A percentile compares a stretch with the other conserved stretches of the same genome.
Conservation (phyloP, 2,797 vertebrate genomes). For the Aulostomus chinensis region DNA sequence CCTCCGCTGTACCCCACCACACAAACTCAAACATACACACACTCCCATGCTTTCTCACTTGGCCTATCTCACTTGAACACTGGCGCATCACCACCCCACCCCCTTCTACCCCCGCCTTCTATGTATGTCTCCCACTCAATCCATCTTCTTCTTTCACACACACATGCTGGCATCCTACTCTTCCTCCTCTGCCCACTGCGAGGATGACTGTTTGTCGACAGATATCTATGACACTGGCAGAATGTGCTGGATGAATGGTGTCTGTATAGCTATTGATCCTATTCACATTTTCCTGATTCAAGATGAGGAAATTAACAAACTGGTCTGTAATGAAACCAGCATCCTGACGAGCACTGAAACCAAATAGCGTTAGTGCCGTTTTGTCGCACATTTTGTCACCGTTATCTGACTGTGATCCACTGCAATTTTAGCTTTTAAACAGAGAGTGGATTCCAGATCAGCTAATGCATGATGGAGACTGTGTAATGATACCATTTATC, state of each 20-base stretch:
- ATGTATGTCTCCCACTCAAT: constrained; percentile 53
- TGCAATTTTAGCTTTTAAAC: constrained; percentile 45
- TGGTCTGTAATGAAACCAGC: constrained; percentile 17
- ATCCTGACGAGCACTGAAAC: constrained; percentile 16
- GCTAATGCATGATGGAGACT: constrained; percentile 76
- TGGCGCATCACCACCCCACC: constrained; percentile 37
- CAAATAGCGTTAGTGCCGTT: too few species aligned
- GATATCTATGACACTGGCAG: constrained; percentile 67
- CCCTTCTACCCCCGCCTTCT: constrained; percentile 32
- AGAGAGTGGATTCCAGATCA: constrained; percentile 67
- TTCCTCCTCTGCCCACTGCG: constrained; percentile 55
- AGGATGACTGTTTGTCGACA: constrained; percentile 66
- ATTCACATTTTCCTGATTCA: constrained; percentile 33
- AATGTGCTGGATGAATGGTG: constrained; percentile 39
- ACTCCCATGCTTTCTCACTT: constrained; percentile 57
- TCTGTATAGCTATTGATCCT: constrained; percentile 54
- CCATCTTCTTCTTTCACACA: constrained; percentile 37
- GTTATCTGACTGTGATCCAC: constrained; percentile 29
- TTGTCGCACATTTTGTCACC: constrained; percentile 28
- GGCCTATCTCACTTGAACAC: constrained; percentile 72
- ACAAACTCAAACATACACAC: constrained; percentile 59
- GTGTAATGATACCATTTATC: constrained; percentile 82
- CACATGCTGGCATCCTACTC: constrained; percentile 56
- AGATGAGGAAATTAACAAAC: constrained; percentile 48
- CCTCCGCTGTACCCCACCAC: constrained; percentile 70